Conservation (phyloP, 2,888 invertebrate genomes). For the Caenorhabditis sp. region DNA sequence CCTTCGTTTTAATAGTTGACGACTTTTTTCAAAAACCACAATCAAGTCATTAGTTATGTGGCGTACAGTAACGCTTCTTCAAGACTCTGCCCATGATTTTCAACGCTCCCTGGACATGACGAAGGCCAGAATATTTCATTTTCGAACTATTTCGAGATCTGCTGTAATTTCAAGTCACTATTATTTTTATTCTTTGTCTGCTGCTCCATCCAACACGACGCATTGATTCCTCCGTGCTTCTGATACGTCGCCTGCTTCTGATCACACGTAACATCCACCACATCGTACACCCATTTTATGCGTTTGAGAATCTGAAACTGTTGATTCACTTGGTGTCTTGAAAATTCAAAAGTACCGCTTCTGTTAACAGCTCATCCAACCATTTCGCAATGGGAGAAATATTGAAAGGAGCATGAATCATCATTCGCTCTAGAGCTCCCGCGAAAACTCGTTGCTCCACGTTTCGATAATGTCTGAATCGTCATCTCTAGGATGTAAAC, state of each 20-base stretch:
- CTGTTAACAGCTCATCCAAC: slow-evolving; percentile 27
- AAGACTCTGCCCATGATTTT: no score
- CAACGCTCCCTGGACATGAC: no score
- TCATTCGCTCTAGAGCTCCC: slow-evolving; percentile 39
- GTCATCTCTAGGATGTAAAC: neutral
- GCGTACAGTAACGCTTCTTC: no score
- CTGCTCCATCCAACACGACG: slow-evolving; percentile 43
- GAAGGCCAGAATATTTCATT: no score
- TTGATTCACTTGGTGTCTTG: no score
- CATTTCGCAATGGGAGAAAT: slow-evolving; percentile 28
- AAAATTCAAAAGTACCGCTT: neutral
- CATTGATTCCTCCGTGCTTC: slow-evolving; percentile 30
- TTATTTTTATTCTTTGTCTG: neutral
- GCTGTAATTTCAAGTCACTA: neutral
- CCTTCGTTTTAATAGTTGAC: no score
- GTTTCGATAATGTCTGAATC: slow-evolving; percentile 41
- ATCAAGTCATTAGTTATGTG: no score
- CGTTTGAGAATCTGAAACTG: slow-evolving; percentile 34
- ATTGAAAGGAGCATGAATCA: slow-evolving; percentile 39
- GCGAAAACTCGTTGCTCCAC: slow-evolving; percentile 46
- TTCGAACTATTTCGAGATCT: neutral
- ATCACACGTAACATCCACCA: slow-evolving; percentile 17
- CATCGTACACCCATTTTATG: slow-evolving; percentile 43
- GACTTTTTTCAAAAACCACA: no score
- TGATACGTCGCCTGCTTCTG: slow-evolving; percentile 34